Conservation (phyloP, 1,140 invertebrate genomes). For the Eurosta solidaginis region DNA sequence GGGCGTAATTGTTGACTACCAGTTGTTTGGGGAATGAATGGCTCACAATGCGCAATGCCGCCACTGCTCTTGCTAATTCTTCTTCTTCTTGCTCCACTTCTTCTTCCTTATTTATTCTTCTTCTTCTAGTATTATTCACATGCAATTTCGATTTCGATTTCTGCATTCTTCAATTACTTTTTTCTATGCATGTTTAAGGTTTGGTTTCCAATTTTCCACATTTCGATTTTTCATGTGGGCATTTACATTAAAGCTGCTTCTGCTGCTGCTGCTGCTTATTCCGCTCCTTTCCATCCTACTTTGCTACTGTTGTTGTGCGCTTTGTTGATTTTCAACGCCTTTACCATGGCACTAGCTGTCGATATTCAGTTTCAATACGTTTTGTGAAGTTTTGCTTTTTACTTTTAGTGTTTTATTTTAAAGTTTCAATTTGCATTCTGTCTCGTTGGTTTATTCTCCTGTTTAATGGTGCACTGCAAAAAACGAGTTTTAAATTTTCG, state of each 20-base stretch:
- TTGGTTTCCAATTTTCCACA: neutral
- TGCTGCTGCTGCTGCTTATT: neutral
- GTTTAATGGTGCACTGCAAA: neutral
- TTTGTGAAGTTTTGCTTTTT: neutral
- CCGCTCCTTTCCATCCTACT: neutral
- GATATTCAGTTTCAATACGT: neutral
- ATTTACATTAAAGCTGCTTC: neutral
- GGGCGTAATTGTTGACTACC: neutral
- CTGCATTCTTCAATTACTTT: neutral
- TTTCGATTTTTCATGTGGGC: slow-evolving; percentile 9
- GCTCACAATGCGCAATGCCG: neutral
- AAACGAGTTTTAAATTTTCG: no score
- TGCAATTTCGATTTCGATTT: neutral
- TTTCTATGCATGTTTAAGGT: slow-evolving; percentile 14
- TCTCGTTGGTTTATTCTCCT: neutral
- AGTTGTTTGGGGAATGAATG: neutral
- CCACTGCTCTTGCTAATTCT: neutral
- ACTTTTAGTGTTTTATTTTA: neutral
- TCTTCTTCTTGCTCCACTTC: neutral
- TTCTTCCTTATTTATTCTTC: neutral
- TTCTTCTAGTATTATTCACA: neutral
- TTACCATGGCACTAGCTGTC: neutral
- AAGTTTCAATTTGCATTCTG: neutral
- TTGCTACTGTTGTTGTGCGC: neutral
- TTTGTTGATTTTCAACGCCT: slow-evolving; percentile 1